Evolutionary conservation across 2,888 invertebrate genomes (phyloP), one percentile per base, ranked within the genome.

Genomic region (Dryocosmus kuriphilus): DNA sequence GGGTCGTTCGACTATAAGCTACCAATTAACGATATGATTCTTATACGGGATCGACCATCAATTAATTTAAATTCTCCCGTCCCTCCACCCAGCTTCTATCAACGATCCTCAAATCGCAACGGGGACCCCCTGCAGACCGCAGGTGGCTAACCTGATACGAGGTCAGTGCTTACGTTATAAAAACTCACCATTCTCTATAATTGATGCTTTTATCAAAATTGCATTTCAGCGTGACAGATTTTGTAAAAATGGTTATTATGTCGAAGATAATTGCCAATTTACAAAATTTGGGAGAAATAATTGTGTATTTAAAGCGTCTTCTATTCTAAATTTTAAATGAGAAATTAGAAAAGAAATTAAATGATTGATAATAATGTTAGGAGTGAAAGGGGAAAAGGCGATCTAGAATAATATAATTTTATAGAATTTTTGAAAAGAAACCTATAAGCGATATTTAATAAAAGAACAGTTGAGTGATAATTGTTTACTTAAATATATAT

Each of bases 21-120:
- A 87, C 89, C 89, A 90, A 90, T 90, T 90, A 90, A 90, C 88
- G 84, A 85, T 87, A 88, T 88, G 87, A 89, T 86, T 87, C 87
- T 87, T 86, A 84, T 84, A 83, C 86, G 81, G 83, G 87, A 87
- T 89, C 86, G 86, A 81, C 84, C 84, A 87, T 89, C 89, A 90
- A 90, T 89, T 89, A 89, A 89, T 90, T 89, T 87, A 85, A 87
- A 90, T 89, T 88, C 86, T 76, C 78, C 76, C 79, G 78, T 41
- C 71, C 79, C 67, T 77, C 78, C 63, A 57, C 65, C 73, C 76
- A 24, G 75, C 61, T 78, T 74, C 77, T 74, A 46, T 55, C 38
- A 77, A 63, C 73, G 24, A 57, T 63, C 32, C 71, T 71, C 63
- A 65, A 35, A n/a, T 32, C 55, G 35, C 51, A 32, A 19, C 65